Evolutionary conservation across 2,888 invertebrate species (phyloP).

Genomic region (Hoplodrina ambigua): DNA sequence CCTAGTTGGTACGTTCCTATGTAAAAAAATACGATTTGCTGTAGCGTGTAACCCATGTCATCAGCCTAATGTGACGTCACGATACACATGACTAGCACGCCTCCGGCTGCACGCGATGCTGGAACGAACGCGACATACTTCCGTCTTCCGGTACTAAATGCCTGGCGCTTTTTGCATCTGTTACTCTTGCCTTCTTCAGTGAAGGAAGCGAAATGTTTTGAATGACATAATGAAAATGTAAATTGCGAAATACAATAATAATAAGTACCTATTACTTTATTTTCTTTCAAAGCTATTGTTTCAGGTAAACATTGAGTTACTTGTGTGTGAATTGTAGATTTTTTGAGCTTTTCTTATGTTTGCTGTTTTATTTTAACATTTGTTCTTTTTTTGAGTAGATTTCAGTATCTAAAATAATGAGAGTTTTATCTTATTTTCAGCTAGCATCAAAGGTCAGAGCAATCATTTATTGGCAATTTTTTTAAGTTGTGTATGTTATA

Average conservation of each 20-base stretch:
- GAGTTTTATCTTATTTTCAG: background rate
- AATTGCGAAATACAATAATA: background rate
- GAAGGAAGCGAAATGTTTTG: background rate
- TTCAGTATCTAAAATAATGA: background rate
- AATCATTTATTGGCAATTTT: background rate
- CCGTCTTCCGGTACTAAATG: conserved; percentile 51
- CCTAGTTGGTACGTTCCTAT: conserved; percentile 7
- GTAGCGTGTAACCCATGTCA: background rate
- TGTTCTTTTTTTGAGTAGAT: background rate
- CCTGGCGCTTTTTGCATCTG: conserved; percentile 9
- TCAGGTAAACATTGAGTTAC: background rate
- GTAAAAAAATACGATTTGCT: conserved; percentile 3
- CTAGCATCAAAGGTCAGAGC: background rate
- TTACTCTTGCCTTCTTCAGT: conserved; percentile 2
- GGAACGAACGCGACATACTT: conserved; percentile 21
- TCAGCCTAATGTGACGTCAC: conserved; percentile 24
- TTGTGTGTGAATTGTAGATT: background rate
- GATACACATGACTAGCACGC: conserved; percentile 15
- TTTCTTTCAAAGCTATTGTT: background rate
- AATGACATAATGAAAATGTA: background rate
- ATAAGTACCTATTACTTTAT: background rate
- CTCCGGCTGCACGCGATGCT: conserved; percentile 24
- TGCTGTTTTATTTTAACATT: background rate
- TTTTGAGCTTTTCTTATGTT: background rate
- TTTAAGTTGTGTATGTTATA: background rate